Conservation (phyloP, 2,113 vertebrate genomes). For the Megaptera novaeangliae region DNA sequence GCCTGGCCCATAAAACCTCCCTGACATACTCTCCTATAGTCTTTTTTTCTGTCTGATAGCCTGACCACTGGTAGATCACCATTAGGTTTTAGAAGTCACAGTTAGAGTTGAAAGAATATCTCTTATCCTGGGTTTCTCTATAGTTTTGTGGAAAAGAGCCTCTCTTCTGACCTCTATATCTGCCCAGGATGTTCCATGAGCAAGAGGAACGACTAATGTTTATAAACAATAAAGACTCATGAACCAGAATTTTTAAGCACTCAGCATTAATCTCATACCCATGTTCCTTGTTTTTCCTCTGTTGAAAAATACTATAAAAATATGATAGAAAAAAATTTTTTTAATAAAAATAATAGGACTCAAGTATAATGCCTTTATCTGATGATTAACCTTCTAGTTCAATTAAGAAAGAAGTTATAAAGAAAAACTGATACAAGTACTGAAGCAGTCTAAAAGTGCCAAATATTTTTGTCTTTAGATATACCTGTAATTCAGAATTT, state of each 20-base stretch:
- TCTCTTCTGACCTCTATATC: background rate
- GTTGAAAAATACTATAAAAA: background rate
- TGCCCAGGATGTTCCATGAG: background rate
- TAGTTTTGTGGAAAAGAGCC: background rate
- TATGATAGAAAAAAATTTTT: background rate
- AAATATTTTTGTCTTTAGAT: background rate
- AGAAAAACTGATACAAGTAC: background rate
- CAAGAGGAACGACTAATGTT: background rate
- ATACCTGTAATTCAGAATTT: background rate
- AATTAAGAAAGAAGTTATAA: background rate
- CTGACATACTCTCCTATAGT: background rate
- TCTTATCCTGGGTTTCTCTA: background rate
- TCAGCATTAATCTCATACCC: background rate
- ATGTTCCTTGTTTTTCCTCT: background rate
- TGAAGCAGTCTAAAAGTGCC: background rate
- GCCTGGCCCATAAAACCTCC: background rate
- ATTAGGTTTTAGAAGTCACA: background rate
- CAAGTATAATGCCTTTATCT: background rate
- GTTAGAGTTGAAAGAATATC: background rate
- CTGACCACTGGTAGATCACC: background rate
- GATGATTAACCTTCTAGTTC: background rate
- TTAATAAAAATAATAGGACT: background rate
- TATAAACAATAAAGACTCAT: background rate
- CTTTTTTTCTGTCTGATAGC: background rate
- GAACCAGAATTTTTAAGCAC: background rate